Percentiles rank a stretch among this genome's conserved stretches.
Conservation (phyloP, 2,888 invertebrate species). For the Desoria tigrina region DNA sequence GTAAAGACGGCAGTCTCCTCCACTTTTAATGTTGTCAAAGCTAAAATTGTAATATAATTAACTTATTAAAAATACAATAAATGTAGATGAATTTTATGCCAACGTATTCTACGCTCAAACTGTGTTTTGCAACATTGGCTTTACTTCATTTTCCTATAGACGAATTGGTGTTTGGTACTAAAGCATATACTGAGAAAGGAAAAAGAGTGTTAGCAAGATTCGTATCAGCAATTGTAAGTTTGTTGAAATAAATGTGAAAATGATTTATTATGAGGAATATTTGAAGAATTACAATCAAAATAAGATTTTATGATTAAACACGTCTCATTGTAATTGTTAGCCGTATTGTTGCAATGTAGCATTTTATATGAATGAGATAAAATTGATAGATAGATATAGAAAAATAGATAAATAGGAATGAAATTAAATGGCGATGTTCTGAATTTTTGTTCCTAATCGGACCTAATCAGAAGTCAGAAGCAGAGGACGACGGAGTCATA, state of each 20-base stretch:
- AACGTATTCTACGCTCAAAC: slow-evolving; percentile 59
- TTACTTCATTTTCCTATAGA: slow-evolving; percentile 57
- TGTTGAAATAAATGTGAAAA: too few species aligned
- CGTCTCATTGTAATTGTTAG: slow-evolving; percentile 16
- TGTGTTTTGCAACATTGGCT: slow-evolving; percentile 57
- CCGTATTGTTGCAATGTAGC: too few species aligned
- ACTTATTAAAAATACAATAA: not conserved
- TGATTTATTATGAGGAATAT: too few species aligned
- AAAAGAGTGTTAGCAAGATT: slow-evolving; percentile 48
- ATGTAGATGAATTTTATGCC: slow-evolving; percentile 57
- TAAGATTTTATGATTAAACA: not conserved
- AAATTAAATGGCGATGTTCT: slow-evolving; percentile 35
- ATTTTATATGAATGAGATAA: too few species aligned
- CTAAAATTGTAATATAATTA: not conserved
- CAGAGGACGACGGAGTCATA: slow-evolving; percentile 60
- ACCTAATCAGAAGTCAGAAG: slow-evolving; percentile 54
- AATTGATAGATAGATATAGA: slow-evolving; percentile 55
- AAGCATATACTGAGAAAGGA: slow-evolving; percentile 49
- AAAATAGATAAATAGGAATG: slow-evolving; percentile 43
- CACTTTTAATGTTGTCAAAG: too few species aligned
- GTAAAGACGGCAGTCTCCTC: not conserved
- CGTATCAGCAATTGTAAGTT: slow-evolving; percentile 54
- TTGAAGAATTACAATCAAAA: too few species aligned
- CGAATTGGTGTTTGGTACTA: slow-evolving; percentile 60
- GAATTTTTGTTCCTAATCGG: slow-evolving; percentile 57